phyloP scores from a whole-genome alignment of 2,113 vertebrate genomes.

The Chrysochloris asiatica region DNA sequence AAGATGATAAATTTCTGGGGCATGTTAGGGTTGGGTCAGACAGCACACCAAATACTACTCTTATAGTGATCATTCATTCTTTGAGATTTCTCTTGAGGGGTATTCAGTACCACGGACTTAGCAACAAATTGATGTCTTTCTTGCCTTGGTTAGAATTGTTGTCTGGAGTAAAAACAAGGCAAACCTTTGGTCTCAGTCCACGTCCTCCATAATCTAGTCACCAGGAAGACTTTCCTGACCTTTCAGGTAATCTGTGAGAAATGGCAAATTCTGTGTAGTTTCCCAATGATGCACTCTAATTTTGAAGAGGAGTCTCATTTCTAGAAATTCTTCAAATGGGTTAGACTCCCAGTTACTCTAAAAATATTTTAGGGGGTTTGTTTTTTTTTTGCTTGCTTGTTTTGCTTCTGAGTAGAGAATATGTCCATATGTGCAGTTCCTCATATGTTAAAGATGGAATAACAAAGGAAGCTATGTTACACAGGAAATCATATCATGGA shows the following conservation, averaged over 20 bases:
- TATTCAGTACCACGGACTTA: not conserved
- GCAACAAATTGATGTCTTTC: conserved; percentile 4
- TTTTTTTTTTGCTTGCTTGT: not conserved
- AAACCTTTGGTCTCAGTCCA: not conserved
- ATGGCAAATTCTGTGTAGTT: not conserved
- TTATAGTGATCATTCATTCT: not conserved
- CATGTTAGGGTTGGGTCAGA: not conserved
- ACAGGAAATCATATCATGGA: not conserved
- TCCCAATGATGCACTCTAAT: not conserved
- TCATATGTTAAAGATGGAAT: not conserved
- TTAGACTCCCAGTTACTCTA: not conserved
- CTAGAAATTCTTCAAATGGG: not conserved
- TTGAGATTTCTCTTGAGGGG: conserved; percentile 12
- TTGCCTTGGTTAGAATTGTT: conserved; percentile 13
- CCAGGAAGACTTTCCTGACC: fast-evolving
- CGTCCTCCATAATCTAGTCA: not conserved
- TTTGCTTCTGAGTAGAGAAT: not conserved
- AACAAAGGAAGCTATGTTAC: not conserved
- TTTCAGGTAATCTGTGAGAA: not conserved
- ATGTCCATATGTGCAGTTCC: not conserved
- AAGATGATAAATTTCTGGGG: not conserved
- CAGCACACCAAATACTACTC: not conserved
- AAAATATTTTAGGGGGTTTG: conserved; percentile 4
- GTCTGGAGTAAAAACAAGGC: conserved; percentile 11
- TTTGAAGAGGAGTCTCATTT: not conserved